These are phyloP conservation scores for Megalops atlanticus DNA, from an alignment of 2,113 vertebrate genomes.

Conservation along the genomic window DNA sequence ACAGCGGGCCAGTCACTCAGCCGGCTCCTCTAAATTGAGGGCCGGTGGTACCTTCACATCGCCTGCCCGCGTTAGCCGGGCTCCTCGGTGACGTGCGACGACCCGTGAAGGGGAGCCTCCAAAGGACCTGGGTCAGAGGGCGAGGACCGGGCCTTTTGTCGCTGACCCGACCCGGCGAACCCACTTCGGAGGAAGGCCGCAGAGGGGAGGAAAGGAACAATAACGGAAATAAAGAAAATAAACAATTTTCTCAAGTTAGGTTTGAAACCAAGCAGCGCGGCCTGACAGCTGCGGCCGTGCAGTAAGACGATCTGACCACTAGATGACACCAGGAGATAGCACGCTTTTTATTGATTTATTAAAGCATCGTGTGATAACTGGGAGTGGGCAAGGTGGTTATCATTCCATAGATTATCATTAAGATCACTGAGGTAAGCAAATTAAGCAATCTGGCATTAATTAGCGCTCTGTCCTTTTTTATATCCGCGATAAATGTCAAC, in stretches of 20 bases:
- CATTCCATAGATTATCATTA: constrained; percentile 68
- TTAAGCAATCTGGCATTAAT: constrained; percentile 59
- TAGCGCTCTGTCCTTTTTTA: constrained; percentile 58
- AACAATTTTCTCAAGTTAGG: constrained; percentile 54
- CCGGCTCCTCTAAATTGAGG: constrained; percentile 66
- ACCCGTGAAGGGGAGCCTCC: constrained; percentile 66
- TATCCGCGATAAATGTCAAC: constrained; percentile 63
- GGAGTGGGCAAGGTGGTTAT: constrained; percentile 57
- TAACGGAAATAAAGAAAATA: constrained; percentile 54
- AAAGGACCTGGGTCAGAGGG: constrained; percentile 56
- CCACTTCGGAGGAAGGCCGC: constrained; percentile 43
- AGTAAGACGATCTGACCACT: constrained; percentile 86
- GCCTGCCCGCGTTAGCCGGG: constrained; percentile 60
- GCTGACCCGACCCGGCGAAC: constrained; percentile 45
- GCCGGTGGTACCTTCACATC: constrained; percentile 68
- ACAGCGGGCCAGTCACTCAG: constrained; percentile 65
- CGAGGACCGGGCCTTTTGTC: constrained; percentile 44
- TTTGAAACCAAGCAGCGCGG: constrained; percentile 14
- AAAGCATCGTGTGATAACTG: constrained; percentile 53
- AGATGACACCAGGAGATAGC: constrained; percentile 96
- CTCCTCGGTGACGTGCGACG: constrained; percentile 56
- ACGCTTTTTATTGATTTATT: constrained; percentile 71
- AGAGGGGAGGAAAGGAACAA: constrained; percentile 7
- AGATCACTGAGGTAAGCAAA: constrained; percentile 64
- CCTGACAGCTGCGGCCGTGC: constrained; percentile 61